These are phyloP conservation scores for Andrena praecox DNA, from an alignment of 2,888 invertebrate species.

Conservation along the genomic window DNA sequence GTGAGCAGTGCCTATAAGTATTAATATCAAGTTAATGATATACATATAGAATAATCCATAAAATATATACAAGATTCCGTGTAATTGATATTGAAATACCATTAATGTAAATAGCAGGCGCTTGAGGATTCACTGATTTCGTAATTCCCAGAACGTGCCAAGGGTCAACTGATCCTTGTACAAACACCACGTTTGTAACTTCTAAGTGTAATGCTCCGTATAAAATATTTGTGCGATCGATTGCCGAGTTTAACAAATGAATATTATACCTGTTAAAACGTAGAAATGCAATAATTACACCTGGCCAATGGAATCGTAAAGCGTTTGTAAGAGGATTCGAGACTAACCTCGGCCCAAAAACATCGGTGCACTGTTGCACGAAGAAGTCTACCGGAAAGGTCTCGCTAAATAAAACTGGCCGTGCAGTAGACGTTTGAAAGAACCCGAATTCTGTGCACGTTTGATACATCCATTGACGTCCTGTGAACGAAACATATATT, in stretches of 20 bases:
- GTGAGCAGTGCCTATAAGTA: constrained; percentile 89
- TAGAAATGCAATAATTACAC: constrained; percentile 4
- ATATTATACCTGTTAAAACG: constrained; percentile 85
- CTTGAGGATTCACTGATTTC: constrained; percentile 86
- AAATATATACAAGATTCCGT: constrained; percentile 1
- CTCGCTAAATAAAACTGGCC: constrained; percentile 90
- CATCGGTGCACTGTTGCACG: constrained; percentile 92
- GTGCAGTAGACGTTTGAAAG: constrained; percentile 93
- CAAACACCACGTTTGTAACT: constrained; percentile 91
- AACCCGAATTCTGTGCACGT: constrained; percentile 98
- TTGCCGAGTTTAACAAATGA: constrained; percentile 87
- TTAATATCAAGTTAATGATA: constrained; percentile 14
- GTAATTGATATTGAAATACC: constrained; percentile 85
- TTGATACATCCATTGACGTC: constrained; percentile 96
- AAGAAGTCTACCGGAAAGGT: constrained; percentile 92
- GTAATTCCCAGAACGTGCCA: constrained; percentile 94
- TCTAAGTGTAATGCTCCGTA: constrained; percentile 92
- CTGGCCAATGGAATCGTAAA: not conserved
- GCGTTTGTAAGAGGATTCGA: constrained; percentile 1
- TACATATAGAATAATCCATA: not conserved
- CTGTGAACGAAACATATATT: constrained; percentile 80
- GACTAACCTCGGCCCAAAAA: constrained; percentile 90
- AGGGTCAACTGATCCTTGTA: constrained; percentile 95
- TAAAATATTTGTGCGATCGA: constrained; percentile 90
- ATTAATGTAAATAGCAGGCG: constrained; percentile 91